These are phyloP conservation scores for Drosophila dives DNA, from an alignment of 2,888 invertebrate species.

Conservation along the genomic window DNA sequence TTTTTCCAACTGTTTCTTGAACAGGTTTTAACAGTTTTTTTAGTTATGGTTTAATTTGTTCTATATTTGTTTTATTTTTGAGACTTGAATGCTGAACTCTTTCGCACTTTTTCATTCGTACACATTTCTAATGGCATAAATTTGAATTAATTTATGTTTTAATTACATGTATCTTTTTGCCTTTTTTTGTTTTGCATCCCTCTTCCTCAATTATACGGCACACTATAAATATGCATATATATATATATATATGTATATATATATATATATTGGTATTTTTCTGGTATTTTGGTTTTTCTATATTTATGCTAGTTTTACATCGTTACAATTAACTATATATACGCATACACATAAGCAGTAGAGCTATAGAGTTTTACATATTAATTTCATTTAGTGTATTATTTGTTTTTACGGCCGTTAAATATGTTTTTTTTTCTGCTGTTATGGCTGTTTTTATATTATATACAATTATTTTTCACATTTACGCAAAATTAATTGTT, in stretches of 20 bases:
- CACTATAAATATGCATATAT: conserved; percentile 58
- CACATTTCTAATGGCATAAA: conserved; percentile 70
- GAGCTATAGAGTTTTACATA: conserved; percentile 56
- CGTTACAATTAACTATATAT: conserved; percentile 68
- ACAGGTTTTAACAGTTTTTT: conserved; percentile 38
- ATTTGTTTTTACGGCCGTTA: conserved; percentile 43
- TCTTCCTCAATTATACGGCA: conserved; percentile 64
- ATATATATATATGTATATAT: conserved; percentile 9
- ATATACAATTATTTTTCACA: conserved; percentile 68
- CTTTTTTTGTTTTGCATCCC: conserved; percentile 7
- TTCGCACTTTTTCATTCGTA: conserved; percentile 39
- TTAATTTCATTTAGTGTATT: conserved; percentile 47
- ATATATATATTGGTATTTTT: conserved; percentile 32
- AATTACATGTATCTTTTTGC: conserved; percentile 45
- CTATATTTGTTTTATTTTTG: conserved; percentile 34
- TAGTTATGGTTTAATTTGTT: conserved; percentile 38
- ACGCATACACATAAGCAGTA: conserved; percentile 60
- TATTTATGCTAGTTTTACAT: conserved; percentile 71
- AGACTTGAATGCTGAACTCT: conserved; percentile 46
- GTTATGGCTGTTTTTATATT: conserved; percentile 46
- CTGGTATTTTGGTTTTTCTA: conserved; percentile 52
- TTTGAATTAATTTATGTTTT: conserved; percentile 61
- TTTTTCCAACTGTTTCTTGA: conserved; percentile 36
- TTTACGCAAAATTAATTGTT: conserved; percentile 52
- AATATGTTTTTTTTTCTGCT: conserved; percentile 46